These are phyloP conservation scores for Dryadula phaetusa DNA, from an alignment of 2,888 invertebrate genomes.

Conservation along the genomic window DNA sequence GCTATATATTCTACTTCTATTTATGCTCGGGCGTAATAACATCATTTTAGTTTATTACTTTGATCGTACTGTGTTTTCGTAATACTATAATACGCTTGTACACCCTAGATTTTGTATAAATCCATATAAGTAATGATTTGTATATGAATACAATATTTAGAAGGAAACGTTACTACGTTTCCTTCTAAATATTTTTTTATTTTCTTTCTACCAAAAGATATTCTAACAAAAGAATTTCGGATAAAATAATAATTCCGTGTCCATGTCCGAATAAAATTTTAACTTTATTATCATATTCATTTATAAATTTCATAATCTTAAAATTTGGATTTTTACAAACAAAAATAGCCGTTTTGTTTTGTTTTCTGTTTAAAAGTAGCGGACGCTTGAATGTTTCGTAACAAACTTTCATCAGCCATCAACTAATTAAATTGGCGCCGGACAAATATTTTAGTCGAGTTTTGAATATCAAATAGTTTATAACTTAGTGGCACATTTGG, in stretches of 20 bases:
- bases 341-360: neutral
- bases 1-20: constrained; percentile 72
- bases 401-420: constrained; percentile 36
- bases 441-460: constrained; percentile 42
- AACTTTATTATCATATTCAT: too few relatives aligned
- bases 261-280: too few relatives aligned
- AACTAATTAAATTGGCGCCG: constrained; percentile 36
- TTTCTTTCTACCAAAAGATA: too few relatives aligned
- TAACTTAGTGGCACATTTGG: constrained; percentile 12
- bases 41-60: constrained; percentile 65
- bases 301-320: neutral
- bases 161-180: too few relatives aligned
- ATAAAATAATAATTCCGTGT: too few relatives aligned
- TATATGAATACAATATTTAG: neutral
- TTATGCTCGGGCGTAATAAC: constrained; percentile 72
- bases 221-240: too few relatives aligned
- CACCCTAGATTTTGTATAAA: neutral
- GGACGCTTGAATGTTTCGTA: constrained; percentile 26
- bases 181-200: too few relatives aligned
- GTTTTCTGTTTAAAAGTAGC: constrained; percentile 10
- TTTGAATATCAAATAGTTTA: constrained; percentile 44
- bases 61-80: constrained; percentile 28
- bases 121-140: neutral
- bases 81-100: neutral
- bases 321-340: neutral